Percentiles rank a stretch among this genome's conserved stretches.
phyloP scores from a whole-genome alignment of 1,140 invertebrate genomes.

The Drosophila mauritiana region DNA sequence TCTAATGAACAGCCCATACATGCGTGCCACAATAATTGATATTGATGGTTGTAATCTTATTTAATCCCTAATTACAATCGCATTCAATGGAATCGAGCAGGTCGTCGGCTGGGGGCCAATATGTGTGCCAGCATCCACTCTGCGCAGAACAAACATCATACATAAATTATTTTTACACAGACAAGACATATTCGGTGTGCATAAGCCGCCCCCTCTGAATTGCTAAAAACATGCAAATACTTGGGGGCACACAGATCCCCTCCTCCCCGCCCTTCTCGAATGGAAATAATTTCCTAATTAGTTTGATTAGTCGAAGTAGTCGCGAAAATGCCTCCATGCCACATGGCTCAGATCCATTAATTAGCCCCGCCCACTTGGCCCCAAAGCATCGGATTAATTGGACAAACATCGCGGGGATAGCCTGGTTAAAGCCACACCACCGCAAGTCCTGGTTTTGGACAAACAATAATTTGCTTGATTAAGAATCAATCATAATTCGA shows the following conservation, averaged over 20 bases:
- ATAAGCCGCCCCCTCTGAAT: slow-evolving; percentile 13
- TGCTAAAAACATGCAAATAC: slow-evolving; percentile 40
- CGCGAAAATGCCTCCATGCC: slow-evolving; percentile 45
- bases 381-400: slow-evolving; percentile 37
- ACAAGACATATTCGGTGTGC: slow-evolving; percentile 10
- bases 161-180: slow-evolving; percentile 57
- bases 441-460: background rate
- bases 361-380: slow-evolving; percentile 31
- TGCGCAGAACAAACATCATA: slow-evolving; percentile 55
- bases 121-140: background rate
- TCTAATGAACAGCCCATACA: slow-evolving; percentile 80
- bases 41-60: slow-evolving; percentile 81
- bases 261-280: background rate
- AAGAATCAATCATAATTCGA: slow-evolving; percentile 52
- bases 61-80: slow-evolving; percentile 82
- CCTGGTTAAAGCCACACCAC: slow-evolving; percentile 36
- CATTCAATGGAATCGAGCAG: slow-evolving; percentile 65
- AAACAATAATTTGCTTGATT: slow-evolving; percentile 45
- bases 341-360: slow-evolving; percentile 32
- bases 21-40: slow-evolving; percentile 74
- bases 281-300: slow-evolving; percentile 56
- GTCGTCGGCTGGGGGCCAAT: slow-evolving; percentile 6
- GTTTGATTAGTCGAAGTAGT: slow-evolving; percentile 43
- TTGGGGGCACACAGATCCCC: slow-evolving; percentile 1
- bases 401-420: slow-evolving; percentile 32